A percentile compares a stretch with the other conserved stretches of the same genome.
Conservation (phyloP, 2,797 vertebrate genomes). For the Martes flavigula region DNA sequence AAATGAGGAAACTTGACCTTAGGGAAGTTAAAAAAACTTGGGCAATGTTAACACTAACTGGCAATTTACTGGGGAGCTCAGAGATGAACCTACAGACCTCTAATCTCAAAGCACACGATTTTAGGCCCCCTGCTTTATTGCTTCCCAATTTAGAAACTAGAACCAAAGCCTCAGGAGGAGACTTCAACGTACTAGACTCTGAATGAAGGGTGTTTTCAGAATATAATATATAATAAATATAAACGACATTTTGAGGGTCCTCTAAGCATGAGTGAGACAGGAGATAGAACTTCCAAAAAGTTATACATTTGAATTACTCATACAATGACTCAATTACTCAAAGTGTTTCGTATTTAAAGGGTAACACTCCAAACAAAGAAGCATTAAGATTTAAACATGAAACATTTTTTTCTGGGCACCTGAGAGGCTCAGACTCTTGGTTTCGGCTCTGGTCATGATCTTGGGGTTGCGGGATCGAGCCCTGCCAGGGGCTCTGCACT, state of each 20-base stretch:
- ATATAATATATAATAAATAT: conserved; percentile 26
- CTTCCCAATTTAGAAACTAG: background rate
- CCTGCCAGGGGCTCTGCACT: background rate
- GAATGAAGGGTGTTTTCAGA: background rate
- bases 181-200: background rate
- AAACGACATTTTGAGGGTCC: background rate
- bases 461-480: background rate
- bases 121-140: background rate
- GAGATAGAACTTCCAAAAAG: background rate
- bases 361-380: background rate
- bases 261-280: conserved; percentile 20
- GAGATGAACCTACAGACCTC: background rate
- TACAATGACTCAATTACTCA: background rate
- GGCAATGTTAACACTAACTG: background rate
- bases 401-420: background rate
- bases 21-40: background rate
- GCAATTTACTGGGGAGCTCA: background rate
- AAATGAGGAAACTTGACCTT: background rate
- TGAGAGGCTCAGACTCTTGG: background rate
- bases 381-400: conserved; percentile 20
- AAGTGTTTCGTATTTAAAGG: background rate
- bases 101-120: background rate
- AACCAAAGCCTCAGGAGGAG: background rate
- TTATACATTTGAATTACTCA: conserved; percentile 17
- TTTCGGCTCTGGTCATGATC: background rate